These are phyloP conservation scores for Dipodomys spectabilis DNA, from an alignment of 2,113 vertebrate species.

Conservation along the genomic window DNA sequence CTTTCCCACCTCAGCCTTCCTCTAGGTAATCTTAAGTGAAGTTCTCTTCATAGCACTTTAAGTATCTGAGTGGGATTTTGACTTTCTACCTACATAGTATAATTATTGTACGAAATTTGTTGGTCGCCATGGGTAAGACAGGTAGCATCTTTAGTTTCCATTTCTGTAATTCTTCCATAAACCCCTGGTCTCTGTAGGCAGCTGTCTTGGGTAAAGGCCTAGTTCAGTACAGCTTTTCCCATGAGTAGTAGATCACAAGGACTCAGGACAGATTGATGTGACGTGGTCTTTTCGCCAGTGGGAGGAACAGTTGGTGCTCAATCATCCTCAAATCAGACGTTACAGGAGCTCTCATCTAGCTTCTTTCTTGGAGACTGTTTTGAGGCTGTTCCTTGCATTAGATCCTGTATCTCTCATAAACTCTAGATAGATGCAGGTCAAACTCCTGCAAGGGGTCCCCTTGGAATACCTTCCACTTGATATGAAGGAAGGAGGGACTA, in stretches of 20 bases:
- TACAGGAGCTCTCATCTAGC: not conserved
- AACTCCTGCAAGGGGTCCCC: not conserved
- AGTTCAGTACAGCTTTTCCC: not conserved
- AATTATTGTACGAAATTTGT: not conserved
- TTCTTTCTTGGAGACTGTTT: not conserved
- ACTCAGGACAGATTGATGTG: not conserved
- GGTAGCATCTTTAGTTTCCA: not conserved
- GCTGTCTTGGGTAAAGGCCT: not conserved
- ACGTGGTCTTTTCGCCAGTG: not conserved
- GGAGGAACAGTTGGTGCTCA: not conserved
- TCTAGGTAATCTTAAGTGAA: not conserved
- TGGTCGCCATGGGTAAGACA: not conserved
- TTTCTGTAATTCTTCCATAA: not conserved
- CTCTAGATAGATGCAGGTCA: not conserved
- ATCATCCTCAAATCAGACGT: not conserved
- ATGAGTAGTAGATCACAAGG: rapidly evolving
- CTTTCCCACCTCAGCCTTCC: not conserved
- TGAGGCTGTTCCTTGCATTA: not conserved
- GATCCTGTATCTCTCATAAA: not conserved
- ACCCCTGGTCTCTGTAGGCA: not conserved
- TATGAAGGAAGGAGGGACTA: not conserved
- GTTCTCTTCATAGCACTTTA: not conserved
- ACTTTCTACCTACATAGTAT: not conserved
- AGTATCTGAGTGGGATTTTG: constrained; percentile 1
- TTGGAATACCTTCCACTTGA: not conserved